Percentiles rank a stretch among this genome's conserved stretches.
Evolutionary conservation across 2,797 vertebrate species (phyloP).

Genomic region (Hafferia zeledoni): DNA sequence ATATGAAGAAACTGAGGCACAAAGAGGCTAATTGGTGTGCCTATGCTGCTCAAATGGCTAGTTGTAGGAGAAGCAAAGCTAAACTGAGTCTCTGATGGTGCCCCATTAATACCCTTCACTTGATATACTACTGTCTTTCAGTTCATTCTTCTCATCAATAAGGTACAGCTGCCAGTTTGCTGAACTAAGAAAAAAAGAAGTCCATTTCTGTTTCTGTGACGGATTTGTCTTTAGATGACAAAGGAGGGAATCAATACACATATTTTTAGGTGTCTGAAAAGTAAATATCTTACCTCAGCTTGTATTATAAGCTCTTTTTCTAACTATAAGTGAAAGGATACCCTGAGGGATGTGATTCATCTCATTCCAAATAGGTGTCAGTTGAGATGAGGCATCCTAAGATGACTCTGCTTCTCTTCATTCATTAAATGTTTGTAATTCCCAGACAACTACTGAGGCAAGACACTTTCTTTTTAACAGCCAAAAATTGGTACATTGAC

Average conservation of each 20-base stretch:
- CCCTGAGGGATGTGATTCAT: not conserved
- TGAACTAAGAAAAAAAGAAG: not conserved
- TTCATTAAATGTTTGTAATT: not conserved
- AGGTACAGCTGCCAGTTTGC: not conserved
- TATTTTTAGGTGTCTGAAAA: not conserved
- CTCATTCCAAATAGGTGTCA: not conserved
- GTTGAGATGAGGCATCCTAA: not conserved
- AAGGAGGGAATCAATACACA: not conserved
- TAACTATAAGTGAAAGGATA: not conserved
- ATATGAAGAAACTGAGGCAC: not conserved
- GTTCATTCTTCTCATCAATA: not conserved
- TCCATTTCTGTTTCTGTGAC: not conserved
- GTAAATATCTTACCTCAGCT: not conserved
- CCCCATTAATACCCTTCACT: not conserved
- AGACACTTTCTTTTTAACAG: not conserved
- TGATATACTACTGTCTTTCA: not conserved
- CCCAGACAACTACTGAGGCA: not conserved
- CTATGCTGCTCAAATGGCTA: not conserved
- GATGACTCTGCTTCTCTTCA: not conserved
- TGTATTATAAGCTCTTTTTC: not conserved
- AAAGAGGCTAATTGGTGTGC: not conserved
- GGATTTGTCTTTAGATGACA: not conserved
- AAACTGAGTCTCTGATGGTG: not conserved
- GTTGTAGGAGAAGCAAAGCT: not conserved
- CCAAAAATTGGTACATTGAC: not conserved